Percentiles rank a stretch among this genome's conserved stretches.
Conservation (phyloP, 2,113 vertebrate species). For the Misgurnus anguillicaudatus region DNA sequence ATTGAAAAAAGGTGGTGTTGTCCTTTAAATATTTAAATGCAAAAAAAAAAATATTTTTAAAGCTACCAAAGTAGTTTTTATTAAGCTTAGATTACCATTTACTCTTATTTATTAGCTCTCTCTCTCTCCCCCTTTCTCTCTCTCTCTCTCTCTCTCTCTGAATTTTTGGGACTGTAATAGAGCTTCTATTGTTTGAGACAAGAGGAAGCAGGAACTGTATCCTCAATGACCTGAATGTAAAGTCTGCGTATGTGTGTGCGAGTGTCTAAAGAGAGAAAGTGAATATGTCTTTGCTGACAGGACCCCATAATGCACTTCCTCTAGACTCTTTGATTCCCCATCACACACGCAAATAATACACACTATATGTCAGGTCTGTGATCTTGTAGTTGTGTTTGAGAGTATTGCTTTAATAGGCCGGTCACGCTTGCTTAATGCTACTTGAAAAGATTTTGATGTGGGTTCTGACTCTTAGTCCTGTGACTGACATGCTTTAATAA, state of each 20-base stretch:
- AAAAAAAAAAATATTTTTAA: too few relatives aligned
- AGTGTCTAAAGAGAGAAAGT: conserved; percentile 13
- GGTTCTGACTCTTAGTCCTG: conserved; percentile 38
- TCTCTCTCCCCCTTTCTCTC: too few relatives aligned
- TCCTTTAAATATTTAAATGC: too few relatives aligned
- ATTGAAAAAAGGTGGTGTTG: too few relatives aligned
- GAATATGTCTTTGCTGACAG: conserved; percentile 24
- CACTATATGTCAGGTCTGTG: conserved; percentile 18
- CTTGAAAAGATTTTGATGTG: conserved; percentile 33
- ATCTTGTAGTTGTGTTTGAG: conserved; percentile 31
- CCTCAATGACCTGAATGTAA: conserved; percentile 66
- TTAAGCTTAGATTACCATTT: too few relatives aligned
- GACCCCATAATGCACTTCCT: conserved; percentile 42
- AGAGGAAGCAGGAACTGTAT: conserved; percentile 72
- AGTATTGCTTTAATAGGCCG: conserved; percentile 35
- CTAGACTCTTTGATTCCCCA: conserved; percentile 35
- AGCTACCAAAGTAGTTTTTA: too few relatives aligned
- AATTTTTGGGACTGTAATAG: conserved; percentile 73
- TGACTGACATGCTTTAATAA: not conserved
- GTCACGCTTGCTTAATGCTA: conserved; percentile 41
- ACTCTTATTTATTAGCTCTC: too few relatives aligned
- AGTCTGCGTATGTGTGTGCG: conserved; percentile 46
- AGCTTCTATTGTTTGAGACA: conserved; percentile 75
- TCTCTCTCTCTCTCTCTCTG: conserved; percentile 55
- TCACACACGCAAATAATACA: conserved; percentile 38